These are phyloP conservation scores for Megaustenia siamemsis DNA, from an alignment of 2,888 invertebrate species.

Conservation along the genomic window DNA sequence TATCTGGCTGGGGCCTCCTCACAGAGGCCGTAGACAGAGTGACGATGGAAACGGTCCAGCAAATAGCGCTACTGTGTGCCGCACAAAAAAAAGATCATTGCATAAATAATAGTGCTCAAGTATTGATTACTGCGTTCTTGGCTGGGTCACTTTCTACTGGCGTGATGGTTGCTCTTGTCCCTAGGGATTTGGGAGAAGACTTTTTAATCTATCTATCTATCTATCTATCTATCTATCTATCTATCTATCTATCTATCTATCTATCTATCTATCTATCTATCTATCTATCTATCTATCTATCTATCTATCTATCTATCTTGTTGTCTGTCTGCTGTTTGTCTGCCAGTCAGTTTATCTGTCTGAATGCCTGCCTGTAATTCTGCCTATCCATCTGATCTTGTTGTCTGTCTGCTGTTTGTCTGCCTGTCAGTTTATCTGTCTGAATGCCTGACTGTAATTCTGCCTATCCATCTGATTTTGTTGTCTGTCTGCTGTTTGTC, in stretches of 20 bases:
- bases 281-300: slow-evolving; percentile 2
- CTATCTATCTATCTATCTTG: neutral
- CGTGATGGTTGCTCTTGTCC: too few species aligned
- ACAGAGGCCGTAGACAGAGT: neutral
- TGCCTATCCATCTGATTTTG: too few species aligned
- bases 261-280: neutral
- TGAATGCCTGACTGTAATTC: too few species aligned
- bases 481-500: too few species aligned
- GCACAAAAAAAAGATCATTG: neutral
- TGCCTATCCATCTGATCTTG: too few species aligned
- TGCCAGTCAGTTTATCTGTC: slow-evolving; percentile 1
- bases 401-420: too few species aligned
- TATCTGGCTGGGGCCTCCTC: neutral
- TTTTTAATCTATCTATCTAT: neutral
- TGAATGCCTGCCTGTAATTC: neutral
- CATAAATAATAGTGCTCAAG: neutral
- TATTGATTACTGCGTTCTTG: slow-evolving; percentile 2
- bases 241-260: slow-evolving; percentile 9
- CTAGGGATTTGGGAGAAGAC: neutral
- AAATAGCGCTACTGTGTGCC: neutral
- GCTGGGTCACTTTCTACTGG: neutral
- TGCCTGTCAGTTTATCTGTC: too few species aligned
- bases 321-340: neutral
- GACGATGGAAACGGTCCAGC: neutral
- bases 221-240: neutral